Base-by-base conservation (phyloP, 1,140 invertebrate genomes). In the Heliconius melpomene region DNA sequence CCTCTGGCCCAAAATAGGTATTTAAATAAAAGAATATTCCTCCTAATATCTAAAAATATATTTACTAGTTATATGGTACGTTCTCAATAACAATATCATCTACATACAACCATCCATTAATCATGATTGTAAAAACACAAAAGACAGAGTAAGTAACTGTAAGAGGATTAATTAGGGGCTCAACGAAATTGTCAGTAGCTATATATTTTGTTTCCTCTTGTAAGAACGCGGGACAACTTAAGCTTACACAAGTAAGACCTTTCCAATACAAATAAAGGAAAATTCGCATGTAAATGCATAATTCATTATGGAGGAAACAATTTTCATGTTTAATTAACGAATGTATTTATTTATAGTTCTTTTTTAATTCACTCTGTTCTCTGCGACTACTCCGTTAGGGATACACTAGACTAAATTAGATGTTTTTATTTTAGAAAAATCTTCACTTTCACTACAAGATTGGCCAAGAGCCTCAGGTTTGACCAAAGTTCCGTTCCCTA, bases 151-250 rank as follows among this genome's bases (percentile, higher is more conserved):
- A n/a, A 57, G 54, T 57, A n/a, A n/a, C n/a, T 57, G 54, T 57
- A 57, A 57, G 54, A 57, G 54, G 54, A 57, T 57, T 57, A 57
- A 57, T 57, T 57, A 57, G 8, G 7, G 54, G 54, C 54, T 57
- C 54, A 23, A 23, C 20, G 2, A 57, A n/a, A 23, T 57, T 57
- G 54, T 9, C 54, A 23, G 54, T 9, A 23, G n/a, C 54, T 23
- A 57, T 57, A 57, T 57, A 57, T 57, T 57, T 57, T 23, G 54
- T n/a, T 57, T 57, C 20, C 54, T 23, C 20, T 23, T 57, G 54
- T 57, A 57, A 57, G n/a, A 57, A 23, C 20, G 54, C 54, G 54
- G 7, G 54, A 57, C 54, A 57, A 57, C 54, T 57, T 57, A 57
- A 57, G 54, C 54, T 57, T 57, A 23, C 54, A 57, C 20, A 57